Evolutionary conservation across 1,140 invertebrate genomes (phyloP), one percentile per base, ranked within the genome.

Genomic region (Cotesia vestalis): DNA sequence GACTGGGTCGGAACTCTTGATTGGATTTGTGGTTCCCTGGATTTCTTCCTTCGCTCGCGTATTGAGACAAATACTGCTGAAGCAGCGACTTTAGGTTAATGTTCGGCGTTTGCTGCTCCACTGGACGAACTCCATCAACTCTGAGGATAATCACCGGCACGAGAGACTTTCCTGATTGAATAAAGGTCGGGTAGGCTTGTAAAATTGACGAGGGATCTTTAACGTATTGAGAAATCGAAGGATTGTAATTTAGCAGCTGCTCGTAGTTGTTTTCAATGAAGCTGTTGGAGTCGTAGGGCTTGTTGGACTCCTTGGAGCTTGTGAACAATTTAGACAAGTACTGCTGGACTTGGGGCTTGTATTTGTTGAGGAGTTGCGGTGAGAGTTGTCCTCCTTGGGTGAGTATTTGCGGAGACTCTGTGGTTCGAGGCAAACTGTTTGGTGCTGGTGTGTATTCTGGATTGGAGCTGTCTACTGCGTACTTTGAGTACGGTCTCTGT

Each of bases 141-240:
- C 85, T 70, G 1, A 86, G 74, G 36, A 87, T 86, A 38, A 87
- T 87, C 0, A 87, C 86, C 1, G 86, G 86, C 52, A 87, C 83
- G 51, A 87, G 55, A 0, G 84, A 86, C 69, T 79, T 82, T 0
- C 86, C 86, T 9, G 83, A 79, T 76, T 86, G 85, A 20, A 87
- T 82, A 66, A 86, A 87, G 3, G 86, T 87, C 0, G 86, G 86
- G 6, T 81, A 81, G 2, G 85, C 86, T 36, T 87, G 86, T 0
- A 87, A 61, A 51, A 87, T 87, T 0, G 86, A 86, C 4, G 84
- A 74, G 0, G 86, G 86, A 73, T 87, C 82, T 34, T 84, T 84
- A 6, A 87, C 80, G 40, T 87, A 87, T 34, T 86, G 84, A 2
- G 84, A 85, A n/a, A 87, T 85, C 0, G 84, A 87, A 3, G 85